Conservation (phyloP, 2,113 vertebrate genomes). For the Aspiorhynchus laticeps region DNA sequence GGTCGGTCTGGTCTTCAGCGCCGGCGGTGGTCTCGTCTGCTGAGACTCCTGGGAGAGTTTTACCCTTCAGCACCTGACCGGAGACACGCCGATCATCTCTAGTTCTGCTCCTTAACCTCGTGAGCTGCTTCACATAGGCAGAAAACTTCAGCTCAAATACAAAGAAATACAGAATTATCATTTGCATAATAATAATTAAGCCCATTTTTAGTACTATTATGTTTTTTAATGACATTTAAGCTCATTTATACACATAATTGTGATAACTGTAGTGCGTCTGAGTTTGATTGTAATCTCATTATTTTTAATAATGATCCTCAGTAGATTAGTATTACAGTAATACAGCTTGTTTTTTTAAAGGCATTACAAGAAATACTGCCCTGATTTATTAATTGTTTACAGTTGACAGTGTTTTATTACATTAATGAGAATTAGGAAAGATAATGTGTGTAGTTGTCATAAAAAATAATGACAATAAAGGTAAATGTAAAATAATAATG, state of each 20-base stretch:
- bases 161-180: background rate
- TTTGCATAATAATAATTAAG: background rate
- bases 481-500: no score
- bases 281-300: background rate
- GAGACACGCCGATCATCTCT: background rate
- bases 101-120: no score
- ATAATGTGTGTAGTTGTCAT: no score
- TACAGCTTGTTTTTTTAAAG: background rate
- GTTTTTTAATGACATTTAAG: background rate
- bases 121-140: no score
- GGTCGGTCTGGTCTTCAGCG: background rate
- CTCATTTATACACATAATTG: background rate
- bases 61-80: background rate
- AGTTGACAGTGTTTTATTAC: background rate
- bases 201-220: background rate
- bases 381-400: background rate
- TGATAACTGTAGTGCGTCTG: background rate
- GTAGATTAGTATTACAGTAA: no score
- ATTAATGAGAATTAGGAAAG: no score
- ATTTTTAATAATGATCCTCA: background rate
- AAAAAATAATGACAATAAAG: no score
- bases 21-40: slow-evolving; percentile 3
- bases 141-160: background rate
- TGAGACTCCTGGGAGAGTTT: slow-evolving; percentile 11
- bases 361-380: background rate